A percentile compares a stretch with the other conserved stretches of the same genome.
Conservation (phyloP, 2,113 vertebrate species). For the Perca schrenkii region DNA sequence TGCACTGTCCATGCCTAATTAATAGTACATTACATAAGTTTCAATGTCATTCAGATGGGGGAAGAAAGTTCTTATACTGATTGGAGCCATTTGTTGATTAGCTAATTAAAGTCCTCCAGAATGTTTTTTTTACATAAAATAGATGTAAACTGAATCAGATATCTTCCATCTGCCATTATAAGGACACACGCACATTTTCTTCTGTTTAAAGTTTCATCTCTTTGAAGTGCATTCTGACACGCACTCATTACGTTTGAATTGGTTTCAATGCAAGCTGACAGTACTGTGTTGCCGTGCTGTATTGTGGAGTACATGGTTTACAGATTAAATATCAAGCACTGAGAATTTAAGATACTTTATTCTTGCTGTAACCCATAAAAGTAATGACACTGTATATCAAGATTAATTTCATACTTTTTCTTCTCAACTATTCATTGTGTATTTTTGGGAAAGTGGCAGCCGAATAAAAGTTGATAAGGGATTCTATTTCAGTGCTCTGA, state of each 20-base stretch:
- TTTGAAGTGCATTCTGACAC: slow-evolving; percentile 1
- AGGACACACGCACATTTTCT: background rate
- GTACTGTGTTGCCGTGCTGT: background rate
- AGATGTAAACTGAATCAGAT: slow-evolving; percentile 11
- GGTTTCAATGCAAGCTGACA: background rate
- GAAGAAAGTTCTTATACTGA: background rate
- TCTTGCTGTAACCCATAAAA: slow-evolving; percentile 10
- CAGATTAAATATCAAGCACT: slow-evolving; percentile 34
- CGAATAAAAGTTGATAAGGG: slow-evolving; percentile 7
- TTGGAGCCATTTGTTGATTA: slow-evolving; percentile 18
- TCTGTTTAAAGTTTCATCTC: slow-evolving; percentile 1
- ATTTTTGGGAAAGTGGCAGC: slow-evolving; percentile 22
- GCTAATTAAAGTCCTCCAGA: slow-evolving; percentile 32
- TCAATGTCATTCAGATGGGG: slow-evolving; percentile 26
- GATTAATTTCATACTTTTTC: slow-evolving; percentile 35
- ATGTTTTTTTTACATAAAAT: background rate
- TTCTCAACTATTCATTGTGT: slow-evolving; percentile 10
- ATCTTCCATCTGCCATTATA: slow-evolving; percentile 4
- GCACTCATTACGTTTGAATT: background rate
- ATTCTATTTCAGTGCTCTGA: background rate
- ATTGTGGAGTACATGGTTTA: background rate
- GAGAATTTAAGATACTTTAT: slow-evolving; percentile 25
- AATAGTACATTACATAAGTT: slow-evolving; percentile 10
- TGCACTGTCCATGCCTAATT: too few species aligned
- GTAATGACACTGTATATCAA: slow-evolving; percentile 17